Conservation (phyloP, 2,888 invertebrate genomes). For the Eustalomyia histrio region DNA sequence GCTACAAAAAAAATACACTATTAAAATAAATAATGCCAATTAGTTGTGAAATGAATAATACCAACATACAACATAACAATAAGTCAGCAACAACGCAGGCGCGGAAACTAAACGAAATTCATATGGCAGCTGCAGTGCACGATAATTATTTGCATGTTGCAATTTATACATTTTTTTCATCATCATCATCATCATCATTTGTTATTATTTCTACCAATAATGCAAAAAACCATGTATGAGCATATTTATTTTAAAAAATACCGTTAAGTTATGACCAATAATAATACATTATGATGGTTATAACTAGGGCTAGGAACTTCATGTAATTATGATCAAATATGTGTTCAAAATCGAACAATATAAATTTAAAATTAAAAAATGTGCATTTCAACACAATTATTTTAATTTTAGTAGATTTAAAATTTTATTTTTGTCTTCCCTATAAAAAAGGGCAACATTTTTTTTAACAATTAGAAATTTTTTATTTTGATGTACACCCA, state of each 20-base stretch:
- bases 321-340: too few species aligned
- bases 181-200: conserved; percentile 22
- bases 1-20: conserved; percentile 16
- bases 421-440: too few species aligned
- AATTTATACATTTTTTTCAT: conserved; percentile 41
- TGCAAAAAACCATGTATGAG: background rate
- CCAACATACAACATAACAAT: background rate
- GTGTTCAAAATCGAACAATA: too few species aligned
- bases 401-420: too few species aligned
- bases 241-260: conserved; percentile 45
- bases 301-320: background rate
- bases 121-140: conserved; percentile 29
- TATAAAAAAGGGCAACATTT: too few species aligned
- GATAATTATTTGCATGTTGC: conserved; percentile 45
- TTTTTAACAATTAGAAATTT: too few species aligned
- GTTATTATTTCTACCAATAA: background rate
- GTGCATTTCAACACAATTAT: too few species aligned
- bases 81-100: conserved; percentile 13
- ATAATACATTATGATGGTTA: conserved; percentile 49
- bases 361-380: too few species aligned
- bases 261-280: conserved; percentile 63
- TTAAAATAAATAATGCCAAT: conserved; percentile 43
- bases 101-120: conserved; percentile 18
- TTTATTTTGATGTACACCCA: too few species aligned
- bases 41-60: conserved; percentile 14